These are phyloP conservation scores for Lycophotia porphyrea DNA, from an alignment of 2,888 invertebrate genomes.

Conservation along the genomic window DNA sequence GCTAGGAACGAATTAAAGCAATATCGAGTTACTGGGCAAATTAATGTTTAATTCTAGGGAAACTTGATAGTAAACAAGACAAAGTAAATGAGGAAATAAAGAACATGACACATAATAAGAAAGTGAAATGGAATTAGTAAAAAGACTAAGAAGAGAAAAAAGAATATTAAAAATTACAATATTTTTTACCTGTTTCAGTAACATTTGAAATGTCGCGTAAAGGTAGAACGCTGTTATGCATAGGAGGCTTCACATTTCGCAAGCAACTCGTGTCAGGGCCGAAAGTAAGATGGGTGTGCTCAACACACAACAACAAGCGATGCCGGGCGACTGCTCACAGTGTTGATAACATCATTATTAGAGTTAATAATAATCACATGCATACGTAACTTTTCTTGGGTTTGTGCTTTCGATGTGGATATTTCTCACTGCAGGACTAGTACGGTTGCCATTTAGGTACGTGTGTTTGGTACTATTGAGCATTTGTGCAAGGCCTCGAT, in stretches of 20 bases:
- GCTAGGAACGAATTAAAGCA: too few relatives aligned
- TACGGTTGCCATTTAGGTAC: too few relatives aligned
- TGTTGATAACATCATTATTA: constrained; percentile 55
- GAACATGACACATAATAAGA: too few relatives aligned
- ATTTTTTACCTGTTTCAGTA: constrained; percentile 46
- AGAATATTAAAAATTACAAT: too few relatives aligned
- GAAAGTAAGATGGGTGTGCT: constrained; percentile 71
- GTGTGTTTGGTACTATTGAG: too few relatives aligned
- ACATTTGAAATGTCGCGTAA: constrained; percentile 66
- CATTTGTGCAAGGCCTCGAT: too few relatives aligned
- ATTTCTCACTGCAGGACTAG: too few relatives aligned
- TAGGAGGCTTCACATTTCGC: constrained; percentile 69
- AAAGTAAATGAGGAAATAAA: background rate
- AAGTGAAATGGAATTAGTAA: too few relatives aligned
- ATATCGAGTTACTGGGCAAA: too few relatives aligned
- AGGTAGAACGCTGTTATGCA: constrained; percentile 63
- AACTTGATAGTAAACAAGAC: background rate
- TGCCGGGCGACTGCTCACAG: constrained; percentile 70
- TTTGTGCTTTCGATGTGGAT: too few relatives aligned
- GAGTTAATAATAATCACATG: constrained; percentile 60
- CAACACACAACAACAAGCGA: constrained; percentile 69
- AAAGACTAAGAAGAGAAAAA: too few relatives aligned
- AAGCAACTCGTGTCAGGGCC: constrained; percentile 54
- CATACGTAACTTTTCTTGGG: too few relatives aligned
- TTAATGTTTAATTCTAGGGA: background rate